phyloP scores from a whole-genome alignment of 2,888 invertebrate genomes.

The Drosophila fulvimacula region DNA sequence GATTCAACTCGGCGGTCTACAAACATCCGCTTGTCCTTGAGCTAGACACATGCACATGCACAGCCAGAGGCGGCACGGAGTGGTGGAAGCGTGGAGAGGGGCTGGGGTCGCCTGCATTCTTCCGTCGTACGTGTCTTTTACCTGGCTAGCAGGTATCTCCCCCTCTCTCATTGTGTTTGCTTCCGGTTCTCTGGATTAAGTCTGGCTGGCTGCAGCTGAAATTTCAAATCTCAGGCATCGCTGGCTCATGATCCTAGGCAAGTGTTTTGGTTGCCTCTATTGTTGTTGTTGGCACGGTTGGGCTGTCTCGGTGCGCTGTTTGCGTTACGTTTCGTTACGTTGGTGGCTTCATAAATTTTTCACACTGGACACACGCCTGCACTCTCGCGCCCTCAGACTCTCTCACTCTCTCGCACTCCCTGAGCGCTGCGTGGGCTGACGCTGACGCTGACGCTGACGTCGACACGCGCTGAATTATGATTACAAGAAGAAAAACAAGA shows the following conservation, averaged over 20 bases:
- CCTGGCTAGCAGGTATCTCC: conserved; percentile 40
- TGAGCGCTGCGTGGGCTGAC: conserved; percentile 53
- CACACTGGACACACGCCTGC: conserved; percentile 61
- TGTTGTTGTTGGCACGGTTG: neutral
- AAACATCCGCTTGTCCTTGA: conserved; percentile 79
- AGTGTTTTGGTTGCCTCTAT: conserved; percentile 27
- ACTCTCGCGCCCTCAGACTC: conserved; percentile 9
- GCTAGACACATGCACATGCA: conserved; percentile 34
- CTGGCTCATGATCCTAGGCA: conserved; percentile 25
- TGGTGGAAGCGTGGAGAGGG: neutral
- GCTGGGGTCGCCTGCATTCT: conserved; percentile 19
- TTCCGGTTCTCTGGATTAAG: conserved; percentile 38
- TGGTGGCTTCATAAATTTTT: conserved; percentile 59
- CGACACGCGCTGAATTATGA: conserved; percentile 73
- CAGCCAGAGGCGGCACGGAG: conserved; percentile 6
- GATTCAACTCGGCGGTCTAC: conserved; percentile 61
- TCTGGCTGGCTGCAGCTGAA: conserved; percentile 7
- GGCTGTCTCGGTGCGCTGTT: conserved; percentile 4
- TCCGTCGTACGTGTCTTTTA: conserved; percentile 52
- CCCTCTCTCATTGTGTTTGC: conserved; percentile 2
- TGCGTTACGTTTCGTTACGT: conserved; percentile 17
- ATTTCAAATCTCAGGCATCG: conserved; percentile 15
- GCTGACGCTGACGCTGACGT: conserved; percentile 60
- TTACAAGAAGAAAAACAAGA: conserved; percentile 58
- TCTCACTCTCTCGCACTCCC: conserved; percentile 4